Evolutionary conservation across 1,140 invertebrate species (phyloP).

Genomic region (Aleiodes sp.): DNA sequence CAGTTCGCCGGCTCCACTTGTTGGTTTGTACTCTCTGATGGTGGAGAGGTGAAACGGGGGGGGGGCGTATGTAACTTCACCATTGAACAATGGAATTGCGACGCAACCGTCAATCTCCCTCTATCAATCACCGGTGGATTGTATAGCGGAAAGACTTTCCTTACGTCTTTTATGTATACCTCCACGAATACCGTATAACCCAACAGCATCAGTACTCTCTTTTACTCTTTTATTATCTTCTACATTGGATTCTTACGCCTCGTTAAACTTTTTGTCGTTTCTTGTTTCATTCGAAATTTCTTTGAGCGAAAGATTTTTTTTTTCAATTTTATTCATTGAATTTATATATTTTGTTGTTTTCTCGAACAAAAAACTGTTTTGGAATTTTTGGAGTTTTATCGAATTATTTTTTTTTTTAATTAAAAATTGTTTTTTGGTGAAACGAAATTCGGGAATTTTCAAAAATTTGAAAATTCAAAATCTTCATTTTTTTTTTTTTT

Average conservation of each 20-base stretch:
- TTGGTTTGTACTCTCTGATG: constrained; percentile 3
- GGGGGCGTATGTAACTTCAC: constrained; percentile 47
- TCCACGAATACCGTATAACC: background rate
- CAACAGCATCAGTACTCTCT: background rate
- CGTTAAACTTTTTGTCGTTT: background rate
- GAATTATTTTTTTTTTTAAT: too few relatives aligned
- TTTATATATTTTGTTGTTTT: too few relatives aligned
- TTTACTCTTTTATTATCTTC: background rate
- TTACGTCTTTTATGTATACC: constrained; percentile 39
- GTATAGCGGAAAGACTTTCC: constrained; percentile 26
- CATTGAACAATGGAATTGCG: constrained; percentile 65
- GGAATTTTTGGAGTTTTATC: too few relatives aligned
- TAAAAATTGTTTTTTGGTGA: too few relatives aligned
- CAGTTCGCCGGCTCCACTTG: constrained; percentile 19
- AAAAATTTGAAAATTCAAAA: too few relatives aligned
- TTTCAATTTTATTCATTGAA: too few relatives aligned
- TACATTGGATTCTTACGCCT: constrained; percentile 6
- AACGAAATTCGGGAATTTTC: too few relatives aligned
- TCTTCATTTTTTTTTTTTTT: too few relatives aligned
- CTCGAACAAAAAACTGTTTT: too few relatives aligned
- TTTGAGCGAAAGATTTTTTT: too few relatives aligned
- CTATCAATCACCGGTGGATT: constrained; percentile 59
- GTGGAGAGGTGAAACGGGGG: background rate
- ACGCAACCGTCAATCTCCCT: constrained; percentile 61
- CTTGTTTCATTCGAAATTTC: too few relatives aligned